These are phyloP conservation scores for Vanessa cardui DNA, from an alignment of 2,888 invertebrate genomes.

Conservation along the genomic window DNA sequence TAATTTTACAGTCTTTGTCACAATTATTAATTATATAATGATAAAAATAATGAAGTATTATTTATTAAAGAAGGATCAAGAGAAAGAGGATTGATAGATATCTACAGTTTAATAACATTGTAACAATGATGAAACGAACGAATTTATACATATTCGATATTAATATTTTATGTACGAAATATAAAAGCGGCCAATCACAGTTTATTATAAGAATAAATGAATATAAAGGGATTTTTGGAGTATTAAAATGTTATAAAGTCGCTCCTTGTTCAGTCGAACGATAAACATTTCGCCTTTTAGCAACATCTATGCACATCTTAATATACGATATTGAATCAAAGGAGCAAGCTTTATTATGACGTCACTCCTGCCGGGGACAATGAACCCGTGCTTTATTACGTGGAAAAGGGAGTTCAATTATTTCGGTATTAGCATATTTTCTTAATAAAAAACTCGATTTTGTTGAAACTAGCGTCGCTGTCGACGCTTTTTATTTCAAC, in stretches of 20 bases:
- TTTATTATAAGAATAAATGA: not conserved
- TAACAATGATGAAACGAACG: too few relatives aligned
- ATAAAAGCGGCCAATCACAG: too few relatives aligned
- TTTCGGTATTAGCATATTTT: slow-evolving; percentile 27
- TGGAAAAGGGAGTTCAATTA: slow-evolving; percentile 42
- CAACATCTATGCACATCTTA: slow-evolving; percentile 45
- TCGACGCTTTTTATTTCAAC: slow-evolving; percentile 10
- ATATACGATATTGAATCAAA: slow-evolving; percentile 48
- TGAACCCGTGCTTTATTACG: slow-evolving; percentile 41
- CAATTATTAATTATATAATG: too few relatives aligned
- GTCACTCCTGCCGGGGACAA: slow-evolving; percentile 29
- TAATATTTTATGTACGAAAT: too few relatives aligned
- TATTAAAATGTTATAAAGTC: not conserved
- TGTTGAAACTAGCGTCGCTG: slow-evolving; percentile 12
- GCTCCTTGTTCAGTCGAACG: slow-evolving; percentile 24
- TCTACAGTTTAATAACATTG: too few relatives aligned
- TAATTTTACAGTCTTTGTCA: too few relatives aligned
- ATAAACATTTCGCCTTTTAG: slow-evolving; percentile 16
- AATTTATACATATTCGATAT: too few relatives aligned
- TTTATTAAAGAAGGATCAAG: too few relatives aligned
- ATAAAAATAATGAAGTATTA: too few relatives aligned
- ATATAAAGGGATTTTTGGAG: not conserved
- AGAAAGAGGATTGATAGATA: too few relatives aligned
- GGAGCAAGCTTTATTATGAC: slow-evolving; percentile 29
- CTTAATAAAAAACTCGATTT: slow-evolving; percentile 15